Base-by-base conservation (phyloP, 2,888 invertebrate genomes). In the Neoaliturus tenellus region DNA sequence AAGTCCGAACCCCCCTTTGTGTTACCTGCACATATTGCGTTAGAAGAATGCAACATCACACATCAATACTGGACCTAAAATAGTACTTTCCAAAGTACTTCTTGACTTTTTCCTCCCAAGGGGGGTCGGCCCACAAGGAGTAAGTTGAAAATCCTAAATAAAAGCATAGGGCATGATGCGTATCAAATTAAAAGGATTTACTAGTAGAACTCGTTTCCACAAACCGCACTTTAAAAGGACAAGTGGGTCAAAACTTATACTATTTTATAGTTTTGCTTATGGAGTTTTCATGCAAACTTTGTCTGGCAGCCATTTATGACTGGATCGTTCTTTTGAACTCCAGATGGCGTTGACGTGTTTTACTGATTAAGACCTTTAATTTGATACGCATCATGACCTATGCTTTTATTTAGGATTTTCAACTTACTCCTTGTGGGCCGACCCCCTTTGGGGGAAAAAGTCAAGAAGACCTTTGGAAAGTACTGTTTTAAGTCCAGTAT, bases 41-140 rank as follows among this genome's bases (percentile, higher is more conserved):
- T 51, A 51, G 51, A 51, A 51, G 51, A 51, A 8, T 51, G 51
- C 51, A 51, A 51, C 51, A 12, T 51, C 51, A 51, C 51, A 51
- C n/a, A 51, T 51, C 51, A 51, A 51, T 51, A 51, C 51, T 51
- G 51, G 51, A 51, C 51, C 51, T 51, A 51, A 51, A 51, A 51
- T 51, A 51, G 17, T 51, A n/a, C n/a, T n/a, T n/a, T n/a, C n/a
- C n/a, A n/a, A n/a, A n/a, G n/a, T n/a, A n/a, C n/a, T n/a, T n/a
- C n/a, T n/a, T n/a, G n/a, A n/a, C n/a, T n/a, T n/a, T n/a, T n/a
- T n/a, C n/a, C n/a, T n/a, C n/a, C n/a, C n/a, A n/a, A n/a, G n/a
- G n/a, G n/a, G n/a, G n/a, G n/a, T n/a, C n/a, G n/a, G n/a, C n/a
- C n/a, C n/a, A n/a, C n/a, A n/a, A n/a, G n/a, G n/a, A n/a, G n/a